Conservation (phyloP, 2,113 vertebrate genomes). For the Pseudopipra pipra region DNA sequence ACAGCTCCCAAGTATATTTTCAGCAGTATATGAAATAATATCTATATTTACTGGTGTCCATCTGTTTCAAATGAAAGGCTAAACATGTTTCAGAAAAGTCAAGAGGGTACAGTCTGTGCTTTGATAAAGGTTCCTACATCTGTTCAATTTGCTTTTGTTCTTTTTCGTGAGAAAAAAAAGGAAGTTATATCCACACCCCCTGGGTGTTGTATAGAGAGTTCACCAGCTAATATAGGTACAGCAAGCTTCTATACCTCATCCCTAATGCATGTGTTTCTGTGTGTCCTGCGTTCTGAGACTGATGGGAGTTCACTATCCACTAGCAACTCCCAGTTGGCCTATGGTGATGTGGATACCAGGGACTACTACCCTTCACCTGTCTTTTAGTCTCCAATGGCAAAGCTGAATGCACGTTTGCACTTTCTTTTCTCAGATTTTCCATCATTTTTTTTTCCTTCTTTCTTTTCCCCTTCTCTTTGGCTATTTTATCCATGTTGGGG, state of each 20-base stretch:
- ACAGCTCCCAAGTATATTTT: slow-evolving; percentile 3
- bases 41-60: neutral
- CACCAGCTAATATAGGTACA: neutral
- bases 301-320: neutral
- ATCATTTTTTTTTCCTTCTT: neutral
- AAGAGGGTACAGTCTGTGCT: neutral
- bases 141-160: neutral
- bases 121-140: neutral
- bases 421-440: neutral
- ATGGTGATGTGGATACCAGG: neutral
- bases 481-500: neutral
- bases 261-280: neutral
- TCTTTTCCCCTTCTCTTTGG: neutral
- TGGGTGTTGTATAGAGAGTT: neutral
- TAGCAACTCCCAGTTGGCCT: neutral
- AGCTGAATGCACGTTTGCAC: neutral
- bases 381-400: neutral
- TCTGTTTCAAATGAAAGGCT: slow-evolving; percentile 10
- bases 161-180: neutral
- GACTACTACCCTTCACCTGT: neutral
- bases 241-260: neutral
- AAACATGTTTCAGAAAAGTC: slow-evolving; percentile 13
- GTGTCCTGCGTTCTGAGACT: neutral
- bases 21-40: slow-evolving; percentile 9
- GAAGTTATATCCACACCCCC: neutral